These are phyloP conservation scores for Varroa destructor DNA, from an alignment of 1,140 invertebrate genomes.

Conservation along the genomic window DNA sequence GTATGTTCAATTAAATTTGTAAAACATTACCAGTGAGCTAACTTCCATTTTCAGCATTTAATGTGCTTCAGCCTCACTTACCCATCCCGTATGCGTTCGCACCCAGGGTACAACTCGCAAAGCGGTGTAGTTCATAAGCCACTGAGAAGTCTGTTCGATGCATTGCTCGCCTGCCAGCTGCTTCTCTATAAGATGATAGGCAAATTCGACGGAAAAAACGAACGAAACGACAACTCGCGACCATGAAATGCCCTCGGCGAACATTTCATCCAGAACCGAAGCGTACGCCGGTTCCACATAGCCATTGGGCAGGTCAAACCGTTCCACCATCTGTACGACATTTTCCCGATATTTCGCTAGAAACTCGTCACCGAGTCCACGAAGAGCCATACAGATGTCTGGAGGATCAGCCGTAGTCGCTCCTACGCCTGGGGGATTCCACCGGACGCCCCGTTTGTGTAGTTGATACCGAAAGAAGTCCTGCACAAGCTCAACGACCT, in stretches of 20 bases:
- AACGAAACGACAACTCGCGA: constrained; percentile 5
- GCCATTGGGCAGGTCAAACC: not conserved
- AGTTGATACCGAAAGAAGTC: constrained; percentile 22
- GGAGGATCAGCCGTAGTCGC: not conserved
- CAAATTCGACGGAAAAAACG: constrained; percentile 6
- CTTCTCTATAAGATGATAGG: not conserved
- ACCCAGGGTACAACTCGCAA: not conserved
- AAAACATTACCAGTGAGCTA: no score
- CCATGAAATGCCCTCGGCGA: not conserved
- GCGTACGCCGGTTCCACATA: not conserved
- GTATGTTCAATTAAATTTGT: no score
- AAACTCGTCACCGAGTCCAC: not conserved
- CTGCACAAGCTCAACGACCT: not conserved
- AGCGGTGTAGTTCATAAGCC: not conserved
- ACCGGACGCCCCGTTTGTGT: not conserved
- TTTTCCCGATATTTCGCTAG: not conserved
- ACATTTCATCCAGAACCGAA: not conserved
- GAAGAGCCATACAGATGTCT: not conserved
- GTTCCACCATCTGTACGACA: constrained; percentile 8
- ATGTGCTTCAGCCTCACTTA: not conserved
- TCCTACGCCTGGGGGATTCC: not conserved
- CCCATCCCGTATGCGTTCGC: not conserved
- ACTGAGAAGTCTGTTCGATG: constrained; percentile 1
- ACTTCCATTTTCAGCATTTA: no score
- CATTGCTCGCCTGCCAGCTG: not conserved